Evolutionary conservation across 2,113 vertebrate species (phyloP), one percentile per base, ranked within the genome.

Genomic region (Spilogale gracilis): DNA sequence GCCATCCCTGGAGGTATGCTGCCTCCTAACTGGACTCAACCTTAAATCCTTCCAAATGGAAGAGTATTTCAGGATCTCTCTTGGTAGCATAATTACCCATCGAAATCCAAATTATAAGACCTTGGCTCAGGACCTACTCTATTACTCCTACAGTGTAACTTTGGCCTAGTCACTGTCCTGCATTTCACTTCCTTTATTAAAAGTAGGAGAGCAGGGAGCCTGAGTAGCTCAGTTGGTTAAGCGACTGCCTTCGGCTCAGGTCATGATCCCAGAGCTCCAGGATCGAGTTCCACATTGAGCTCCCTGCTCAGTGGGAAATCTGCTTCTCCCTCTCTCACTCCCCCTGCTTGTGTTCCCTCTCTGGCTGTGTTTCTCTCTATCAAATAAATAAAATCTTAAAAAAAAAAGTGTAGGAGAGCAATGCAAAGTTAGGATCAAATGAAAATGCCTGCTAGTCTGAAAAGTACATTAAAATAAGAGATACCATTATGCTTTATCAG

Each of bases 21-120:
- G 45, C 65, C 61, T 88, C 52, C 82, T 50, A 45, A 45, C 4
- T 1, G 6, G 43, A 43, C 32, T 89, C 58, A 48, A 52, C 30
- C 48, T 25, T 43, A 90, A 85, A 48, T 50, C 65, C 63, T 95
- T 87, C 58, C 69, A 79, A n/a, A 89, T 73, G 54, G 88, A 97
- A 87, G 23, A 0, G 1, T 73, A 67, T 93, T 80, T 63, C 94
- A 86, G 16, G 50, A 52, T 93, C 54, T 92, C 17, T 96, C 52
- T 88, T 63, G 67, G 88, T 76, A 90, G 45, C 74, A 80, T 80
- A 94, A 92, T 27, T 16, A 95, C n/a, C 83, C 27, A 18, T 32
- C 79, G 9, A 91, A 52, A 71, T 79, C 30, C 30, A 86, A 86
- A n/a, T 69, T 61, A 21, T 50, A 80, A 97, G 43, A 56, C 25